Conservation (phyloP, 2,888 invertebrate genomes). For the Melipona bicolor region DNA sequence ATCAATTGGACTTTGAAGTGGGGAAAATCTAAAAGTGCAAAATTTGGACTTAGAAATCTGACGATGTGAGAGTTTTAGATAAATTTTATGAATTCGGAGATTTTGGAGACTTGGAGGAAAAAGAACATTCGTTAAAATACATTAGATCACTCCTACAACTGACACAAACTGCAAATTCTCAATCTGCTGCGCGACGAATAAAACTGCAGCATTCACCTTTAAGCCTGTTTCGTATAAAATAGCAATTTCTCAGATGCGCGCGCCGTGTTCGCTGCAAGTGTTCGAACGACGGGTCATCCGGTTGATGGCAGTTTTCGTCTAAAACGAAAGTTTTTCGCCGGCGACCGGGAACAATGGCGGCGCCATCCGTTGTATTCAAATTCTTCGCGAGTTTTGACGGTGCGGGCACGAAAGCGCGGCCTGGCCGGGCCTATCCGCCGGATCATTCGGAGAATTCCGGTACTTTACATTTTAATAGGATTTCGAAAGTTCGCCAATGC, state of each 20-base stretch:
- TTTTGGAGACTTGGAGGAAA: too few species aligned
- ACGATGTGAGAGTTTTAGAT: not conserved
- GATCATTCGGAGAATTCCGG: conserved; percentile 62
- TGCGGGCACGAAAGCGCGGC: not conserved
- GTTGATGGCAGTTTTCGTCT: conserved; percentile 45
- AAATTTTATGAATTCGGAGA: too few species aligned
- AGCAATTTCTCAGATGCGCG: conserved; percentile 14
- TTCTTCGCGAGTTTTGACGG: conserved; percentile 30
- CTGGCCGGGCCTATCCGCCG: conserved; percentile 38
- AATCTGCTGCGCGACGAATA: not conserved
- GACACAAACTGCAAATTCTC: too few species aligned
- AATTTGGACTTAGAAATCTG: not conserved
- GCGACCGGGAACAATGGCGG: conserved; percentile 12
- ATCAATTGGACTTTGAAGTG: too few species aligned
- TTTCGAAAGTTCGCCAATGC: conserved; percentile 62
- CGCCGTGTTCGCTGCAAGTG: not conserved
- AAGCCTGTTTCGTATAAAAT: conserved; percentile 11
- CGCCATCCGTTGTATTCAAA: conserved; percentile 61
- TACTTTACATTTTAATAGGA: conserved; percentile 67
- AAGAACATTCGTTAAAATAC: too few species aligned
- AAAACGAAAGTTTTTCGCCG: conserved; percentile 43
- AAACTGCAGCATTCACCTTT: not conserved
- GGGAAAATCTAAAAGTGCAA: too few species aligned
- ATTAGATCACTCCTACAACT: too few species aligned
- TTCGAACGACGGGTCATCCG: conserved; percentile 13